Conservation (phyloP, 2,113 vertebrate species). For the Anhinga rufa region DNA sequence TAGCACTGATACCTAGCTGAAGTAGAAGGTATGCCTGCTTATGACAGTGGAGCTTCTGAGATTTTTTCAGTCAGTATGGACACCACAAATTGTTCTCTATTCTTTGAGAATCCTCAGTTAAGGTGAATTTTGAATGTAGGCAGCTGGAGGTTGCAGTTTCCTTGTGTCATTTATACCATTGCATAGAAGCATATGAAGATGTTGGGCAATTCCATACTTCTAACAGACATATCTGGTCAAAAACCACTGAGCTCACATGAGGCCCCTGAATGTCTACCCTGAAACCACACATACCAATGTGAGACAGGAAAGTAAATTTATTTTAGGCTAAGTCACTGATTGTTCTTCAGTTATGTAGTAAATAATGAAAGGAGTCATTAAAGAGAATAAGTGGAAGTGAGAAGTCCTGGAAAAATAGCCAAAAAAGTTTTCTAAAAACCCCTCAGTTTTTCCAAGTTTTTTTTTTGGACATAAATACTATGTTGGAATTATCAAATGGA, state of each 20-base stretch:
- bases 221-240: neutral
- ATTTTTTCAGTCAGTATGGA: neutral
- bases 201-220: neutral
- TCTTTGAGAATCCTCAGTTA: neutral
- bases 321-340: neutral
- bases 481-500: neutral
- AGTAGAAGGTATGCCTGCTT: neutral
- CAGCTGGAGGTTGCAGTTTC: neutral
- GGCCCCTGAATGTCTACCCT: neutral
- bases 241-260: neutral
- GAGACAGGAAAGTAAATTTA: neutral
- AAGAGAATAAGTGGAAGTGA: neutral
- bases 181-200: neutral
- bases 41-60: neutral
- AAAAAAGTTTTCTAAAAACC: neutral
- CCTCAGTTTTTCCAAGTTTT: neutral
- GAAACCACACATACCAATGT: neutral
- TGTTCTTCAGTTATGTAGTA: neutral
- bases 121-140: neutral
- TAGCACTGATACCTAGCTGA: neutral
- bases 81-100: neutral
- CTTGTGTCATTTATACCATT: neutral
- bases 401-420: neutral
- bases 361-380: neutral
- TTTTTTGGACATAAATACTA: neutral